These are phyloP conservation scores for Mesembrinibis cayennensis DNA, from an alignment of 2,113 vertebrate species.

Conservation along the genomic window DNA sequence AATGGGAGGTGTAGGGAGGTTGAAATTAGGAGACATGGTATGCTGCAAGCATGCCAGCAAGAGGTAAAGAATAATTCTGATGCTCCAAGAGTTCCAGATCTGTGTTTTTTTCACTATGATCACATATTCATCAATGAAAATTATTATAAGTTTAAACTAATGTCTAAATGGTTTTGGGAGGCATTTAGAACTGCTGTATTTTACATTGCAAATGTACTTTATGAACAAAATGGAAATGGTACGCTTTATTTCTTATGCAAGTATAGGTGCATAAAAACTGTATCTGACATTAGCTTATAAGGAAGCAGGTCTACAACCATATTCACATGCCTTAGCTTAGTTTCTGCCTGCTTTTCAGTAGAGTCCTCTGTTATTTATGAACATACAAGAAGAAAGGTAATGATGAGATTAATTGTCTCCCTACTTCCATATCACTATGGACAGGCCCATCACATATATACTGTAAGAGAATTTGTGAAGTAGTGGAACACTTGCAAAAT, in stretches of 20 bases:
- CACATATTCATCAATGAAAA: neutral
- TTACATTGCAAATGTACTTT: neutral
- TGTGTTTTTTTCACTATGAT: fast-evolving
- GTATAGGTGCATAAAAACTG: neutral
- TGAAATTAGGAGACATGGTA: fast-evolving
- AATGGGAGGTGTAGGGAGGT: neutral
- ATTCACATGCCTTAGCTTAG: neutral
- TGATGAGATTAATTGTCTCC: neutral
- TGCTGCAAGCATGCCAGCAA: neutral
- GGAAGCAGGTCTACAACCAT: neutral
- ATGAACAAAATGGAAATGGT: neutral
- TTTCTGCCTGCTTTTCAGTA: neutral
- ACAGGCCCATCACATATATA: neutral
- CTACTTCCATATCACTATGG: neutral
- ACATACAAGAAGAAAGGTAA: neutral
- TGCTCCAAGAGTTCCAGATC: neutral
- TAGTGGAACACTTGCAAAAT: neutral
- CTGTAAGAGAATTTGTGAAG: neutral
- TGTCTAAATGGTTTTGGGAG: neutral
- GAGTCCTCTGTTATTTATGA: neutral
- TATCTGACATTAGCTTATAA: neutral
- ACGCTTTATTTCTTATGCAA: neutral
- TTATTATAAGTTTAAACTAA: neutral
- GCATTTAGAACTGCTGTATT: neutral
- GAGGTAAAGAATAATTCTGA: neutral